These are phyloP conservation scores for Argyrosomus regius DNA, from an alignment of 2,797 vertebrate genomes.

Conservation along the genomic window DNA sequence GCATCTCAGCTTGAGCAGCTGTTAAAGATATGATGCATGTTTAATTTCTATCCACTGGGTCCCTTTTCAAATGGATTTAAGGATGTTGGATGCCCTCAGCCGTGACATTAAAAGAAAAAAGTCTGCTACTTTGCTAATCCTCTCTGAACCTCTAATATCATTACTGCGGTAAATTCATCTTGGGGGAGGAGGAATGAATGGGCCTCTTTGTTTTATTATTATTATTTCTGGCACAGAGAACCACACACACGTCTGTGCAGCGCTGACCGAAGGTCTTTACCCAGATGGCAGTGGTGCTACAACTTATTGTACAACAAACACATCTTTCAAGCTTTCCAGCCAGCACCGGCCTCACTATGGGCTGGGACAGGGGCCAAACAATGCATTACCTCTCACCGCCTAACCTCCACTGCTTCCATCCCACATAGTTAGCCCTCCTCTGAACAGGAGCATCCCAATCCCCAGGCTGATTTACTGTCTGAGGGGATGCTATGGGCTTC, in stretches of 20 bases:
- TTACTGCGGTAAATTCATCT: slow-evolving; percentile 83
- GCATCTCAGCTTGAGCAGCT: slow-evolving; percentile 44
- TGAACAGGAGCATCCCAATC: slow-evolving; percentile 71
- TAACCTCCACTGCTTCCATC: slow-evolving; percentile 73
- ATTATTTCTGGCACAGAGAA: slow-evolving; percentile 85
- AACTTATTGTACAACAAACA: slow-evolving; percentile 86
- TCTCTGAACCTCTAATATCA: slow-evolving; percentile 83
- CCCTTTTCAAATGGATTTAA: slow-evolving; percentile 75
- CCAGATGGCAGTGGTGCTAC: slow-evolving; percentile 83
- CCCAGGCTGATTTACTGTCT: slow-evolving; percentile 73
- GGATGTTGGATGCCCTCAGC: slow-evolving; percentile 74
- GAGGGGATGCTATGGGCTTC: slow-evolving; percentile 54
- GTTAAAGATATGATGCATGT: slow-evolving; percentile 58
- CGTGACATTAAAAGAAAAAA: slow-evolving; percentile 74
- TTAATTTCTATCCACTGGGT: slow-evolving; percentile 65
- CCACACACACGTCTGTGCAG: slow-evolving; percentile 76
- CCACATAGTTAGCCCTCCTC: slow-evolving; percentile 67
- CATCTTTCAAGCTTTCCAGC: slow-evolving; percentile 80
- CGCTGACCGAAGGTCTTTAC: slow-evolving; percentile 83
- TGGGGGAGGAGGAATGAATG: slow-evolving; percentile 79
- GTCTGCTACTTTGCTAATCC: slow-evolving; percentile 77
- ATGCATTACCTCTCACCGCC: slow-evolving; percentile 78
- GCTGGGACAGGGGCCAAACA: slow-evolving; percentile 77
- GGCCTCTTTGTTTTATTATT: slow-evolving; percentile 86
- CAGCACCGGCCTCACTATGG: slow-evolving; percentile 67